These are phyloP conservation scores for Endotricha flammealis DNA, from an alignment of 2,888 invertebrate species.

Conservation along the genomic window DNA sequence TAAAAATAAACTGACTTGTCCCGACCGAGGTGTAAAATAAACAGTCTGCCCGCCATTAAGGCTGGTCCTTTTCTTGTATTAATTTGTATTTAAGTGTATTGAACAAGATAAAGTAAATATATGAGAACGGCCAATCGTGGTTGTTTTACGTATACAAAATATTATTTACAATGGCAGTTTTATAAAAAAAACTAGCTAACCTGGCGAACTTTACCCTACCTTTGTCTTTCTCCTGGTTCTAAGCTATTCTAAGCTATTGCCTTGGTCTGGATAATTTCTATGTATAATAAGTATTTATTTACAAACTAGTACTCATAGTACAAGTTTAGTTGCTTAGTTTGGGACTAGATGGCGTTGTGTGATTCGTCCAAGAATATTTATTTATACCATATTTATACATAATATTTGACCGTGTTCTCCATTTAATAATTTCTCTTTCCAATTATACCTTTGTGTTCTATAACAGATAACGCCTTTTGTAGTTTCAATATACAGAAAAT, in stretches of 20 bases:
- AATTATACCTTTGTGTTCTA: not conserved
- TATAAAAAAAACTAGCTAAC: too few species aligned
- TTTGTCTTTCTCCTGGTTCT: too few species aligned
- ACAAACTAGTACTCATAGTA: too few species aligned
- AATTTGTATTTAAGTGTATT: conserved; percentile 79
- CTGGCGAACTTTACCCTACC: too few species aligned
- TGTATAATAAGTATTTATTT: too few species aligned
- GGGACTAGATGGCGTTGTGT: too few species aligned
- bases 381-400: conserved; percentile 46
- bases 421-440: not conserved
- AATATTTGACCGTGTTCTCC: conserved; percentile 7
- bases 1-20: conserved; percentile 57
- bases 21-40: conserved; percentile 75
- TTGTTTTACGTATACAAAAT: conserved; percentile 42
- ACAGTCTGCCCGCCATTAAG: conserved; percentile 71
- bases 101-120: conserved; percentile 77
- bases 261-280: too few species aligned
- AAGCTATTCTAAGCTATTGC: too few species aligned
- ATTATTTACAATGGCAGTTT: too few species aligned
- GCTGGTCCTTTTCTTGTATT: conserved; percentile 71
- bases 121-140: conserved; percentile 53
- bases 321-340: too few species aligned
- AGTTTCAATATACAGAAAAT: not conserved
- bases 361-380: too few species aligned
- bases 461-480: not conserved